phyloP scores from a whole-genome alignment of 2,113 vertebrate genomes.

The Leptobrachium ailaonicum region DNA sequence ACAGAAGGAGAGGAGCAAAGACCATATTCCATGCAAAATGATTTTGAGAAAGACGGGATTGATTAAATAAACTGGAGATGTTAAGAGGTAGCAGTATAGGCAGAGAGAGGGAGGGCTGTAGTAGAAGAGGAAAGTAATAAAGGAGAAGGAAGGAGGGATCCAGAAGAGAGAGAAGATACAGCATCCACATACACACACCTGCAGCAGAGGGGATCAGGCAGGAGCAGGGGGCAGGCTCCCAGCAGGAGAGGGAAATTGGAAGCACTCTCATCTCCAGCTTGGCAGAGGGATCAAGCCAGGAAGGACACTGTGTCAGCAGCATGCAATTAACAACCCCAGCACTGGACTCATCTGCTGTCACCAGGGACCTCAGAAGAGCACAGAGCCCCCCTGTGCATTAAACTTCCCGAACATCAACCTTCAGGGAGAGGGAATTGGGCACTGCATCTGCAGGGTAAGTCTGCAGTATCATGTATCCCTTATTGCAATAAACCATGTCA shows the following conservation, averaged over 20 bases:
- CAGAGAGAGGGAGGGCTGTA: slow-evolving; percentile 17
- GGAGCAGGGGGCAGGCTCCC: slow-evolving; percentile 7
- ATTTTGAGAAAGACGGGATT: not conserved
- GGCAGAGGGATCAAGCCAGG: not conserved
- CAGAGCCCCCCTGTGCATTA: not conserved
- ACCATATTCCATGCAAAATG: not conserved
- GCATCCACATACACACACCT: slow-evolving; percentile 38
- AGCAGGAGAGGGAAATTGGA: slow-evolving; percentile 10
- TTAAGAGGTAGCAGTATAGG: not conserved
- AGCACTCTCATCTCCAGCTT: not conserved
- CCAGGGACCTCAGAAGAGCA: not conserved
- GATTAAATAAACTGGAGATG: not conserved
- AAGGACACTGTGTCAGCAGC: slow-evolving; percentile 3
- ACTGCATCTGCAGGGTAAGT: slow-evolving; percentile 20
- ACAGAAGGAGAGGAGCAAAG: not conserved
- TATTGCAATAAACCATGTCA: no score
- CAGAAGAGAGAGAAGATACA: slow-evolving; percentile 15
- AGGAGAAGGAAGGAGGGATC: not conserved
- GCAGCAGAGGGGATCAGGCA: slow-evolving; percentile 24
- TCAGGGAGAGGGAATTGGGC: not conserved
- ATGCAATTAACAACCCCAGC: not conserved
- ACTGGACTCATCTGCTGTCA: slow-evolving; percentile 7
- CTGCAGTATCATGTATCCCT: no score
- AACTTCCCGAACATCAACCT: slow-evolving; percentile 32
- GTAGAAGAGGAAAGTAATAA: not conserved